These are phyloP conservation scores for Leguminivora glycinivorella DNA, from an alignment of 1,140 invertebrate genomes.

Conservation along the genomic window DNA sequence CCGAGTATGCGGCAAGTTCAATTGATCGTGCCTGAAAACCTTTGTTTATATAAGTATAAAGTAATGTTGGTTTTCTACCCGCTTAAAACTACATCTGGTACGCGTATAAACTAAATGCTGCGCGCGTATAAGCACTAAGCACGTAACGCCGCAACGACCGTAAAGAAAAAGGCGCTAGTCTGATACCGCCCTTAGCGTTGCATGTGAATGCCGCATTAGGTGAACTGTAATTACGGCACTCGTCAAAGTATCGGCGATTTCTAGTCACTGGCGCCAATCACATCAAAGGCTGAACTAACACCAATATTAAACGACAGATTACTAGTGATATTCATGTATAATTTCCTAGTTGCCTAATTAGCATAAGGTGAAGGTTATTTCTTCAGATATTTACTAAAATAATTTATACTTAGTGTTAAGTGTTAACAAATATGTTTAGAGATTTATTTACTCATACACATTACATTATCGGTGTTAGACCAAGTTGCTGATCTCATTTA, in stretches of 20 bases:
- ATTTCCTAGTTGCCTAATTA: conserved; percentile 27
- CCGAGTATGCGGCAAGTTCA: no score
- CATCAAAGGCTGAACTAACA: conserved; percentile 22
- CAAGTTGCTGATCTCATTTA: conserved; percentile 28
- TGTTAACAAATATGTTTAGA: conserved; percentile 18
- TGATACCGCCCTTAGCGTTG: no score
- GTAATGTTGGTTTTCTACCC: no score
- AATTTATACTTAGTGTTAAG: conserved; percentile 25
- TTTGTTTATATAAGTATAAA: no score
- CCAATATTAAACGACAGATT: conserved; percentile 18
- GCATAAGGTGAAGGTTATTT: conserved; percentile 17
- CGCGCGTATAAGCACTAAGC: no score
- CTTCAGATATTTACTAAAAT: conserved; percentile 14
- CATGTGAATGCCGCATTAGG: not conserved
- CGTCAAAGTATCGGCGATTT: not conserved
- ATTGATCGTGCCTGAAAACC: no score
- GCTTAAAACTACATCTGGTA: no score
- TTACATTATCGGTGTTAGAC: conserved; percentile 22
- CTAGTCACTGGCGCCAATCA: conserved; percentile 7
- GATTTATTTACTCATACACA: conserved; percentile 7
- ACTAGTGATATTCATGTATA: conserved; percentile 25
- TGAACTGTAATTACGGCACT: not conserved
- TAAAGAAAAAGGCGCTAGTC: no score
- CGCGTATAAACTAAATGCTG: no score
- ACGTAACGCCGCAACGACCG: no score